Evolutionary conservation across 1,140 invertebrate genomes (phyloP), one percentile per base, ranked within the genome.

Genomic region (Drosophila oshimai): DNA sequence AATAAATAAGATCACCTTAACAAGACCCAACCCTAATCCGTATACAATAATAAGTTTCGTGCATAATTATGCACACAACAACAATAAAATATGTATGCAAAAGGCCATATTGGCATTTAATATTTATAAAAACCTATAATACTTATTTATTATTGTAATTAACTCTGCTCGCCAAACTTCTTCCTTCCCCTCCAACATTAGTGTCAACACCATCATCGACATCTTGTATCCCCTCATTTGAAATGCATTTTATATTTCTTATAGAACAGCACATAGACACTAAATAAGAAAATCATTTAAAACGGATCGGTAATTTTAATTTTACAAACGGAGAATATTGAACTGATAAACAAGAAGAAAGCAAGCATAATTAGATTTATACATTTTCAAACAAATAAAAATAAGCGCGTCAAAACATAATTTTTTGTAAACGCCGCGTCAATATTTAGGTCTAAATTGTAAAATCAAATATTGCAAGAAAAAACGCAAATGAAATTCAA

Each of bases 241-340:
- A 86, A 81, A 86, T 65, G 81, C 81, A 86, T 86, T 86, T 86
- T 81, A 81, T 81, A 72, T 79, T 79, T 74, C 62, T 79, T 74
- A 80, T 54, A 78, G 28, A 74, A 67, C 15, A 29, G 51, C 39
- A 62, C 26, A 58, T 51, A 34, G 15, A 17, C 45, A 42, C 26
- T 34, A 61, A 74, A 47, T 33, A 61, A 29, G 33, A 26, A 47
- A 33, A 13, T 60, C 39, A 75, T 51, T 42, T 13, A 47, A 17
- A 29, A 46, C 13, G 34, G 20, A 54, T 55, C 33, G 47, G 45
- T 54, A 65, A 44, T 50, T 28, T 24, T 51, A 80, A 86, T 53
- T 72, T 71, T 55, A 75, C 47, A 75, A 71, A 80, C 49, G 75
- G 81, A 86, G 81, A 86, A 86, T 69, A 86, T 75, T 76, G 80